A percentile compares a stretch with the other conserved stretches of the same genome.
Conservation (phyloP, 2,797 vertebrate species). For the Gymnoscopelus braueri region DNA sequence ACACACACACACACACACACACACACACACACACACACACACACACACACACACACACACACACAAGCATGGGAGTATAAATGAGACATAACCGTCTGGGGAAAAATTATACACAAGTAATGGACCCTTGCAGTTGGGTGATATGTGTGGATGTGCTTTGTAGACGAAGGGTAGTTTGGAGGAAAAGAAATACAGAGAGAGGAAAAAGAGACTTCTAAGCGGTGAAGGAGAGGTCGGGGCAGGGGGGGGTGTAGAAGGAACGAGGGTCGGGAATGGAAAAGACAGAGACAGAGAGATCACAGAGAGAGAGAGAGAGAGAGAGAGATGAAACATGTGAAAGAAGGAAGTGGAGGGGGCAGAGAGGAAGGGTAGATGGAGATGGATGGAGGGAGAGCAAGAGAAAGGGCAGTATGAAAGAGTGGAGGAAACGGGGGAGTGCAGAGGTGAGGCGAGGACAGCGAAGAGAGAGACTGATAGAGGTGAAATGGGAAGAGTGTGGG, state of each 20-base stretch:
- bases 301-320: not conserved
- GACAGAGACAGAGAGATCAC: not conserved
- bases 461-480: too few relatives aligned
- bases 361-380: not conserved
- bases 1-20: too few relatives aligned
- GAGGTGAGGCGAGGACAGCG: not conserved
- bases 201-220: not conserved
- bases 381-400: not conserved
- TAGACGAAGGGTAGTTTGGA: not conserved
- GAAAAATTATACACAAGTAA: too few relatives aligned
- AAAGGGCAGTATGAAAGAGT: not conserved
- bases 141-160: too few relatives aligned
- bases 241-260: not conserved
- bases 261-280: not conserved
- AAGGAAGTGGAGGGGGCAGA: not conserved
- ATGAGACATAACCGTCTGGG: too few relatives aligned
- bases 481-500: not conserved
- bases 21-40: too few relatives aligned
- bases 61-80: too few relatives aligned
- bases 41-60: too few relatives aligned
- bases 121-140: too few relatives aligned
- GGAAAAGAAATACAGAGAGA: constrained; percentile 1
- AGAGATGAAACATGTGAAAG: not conserved
- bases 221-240: not conserved
- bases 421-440: too few relatives aligned